Percentiles rank a stretch among this genome's conserved stretches.
Conservation (phyloP, 2,888 invertebrate species). For the Temnothorax ravouxi region DNA sequence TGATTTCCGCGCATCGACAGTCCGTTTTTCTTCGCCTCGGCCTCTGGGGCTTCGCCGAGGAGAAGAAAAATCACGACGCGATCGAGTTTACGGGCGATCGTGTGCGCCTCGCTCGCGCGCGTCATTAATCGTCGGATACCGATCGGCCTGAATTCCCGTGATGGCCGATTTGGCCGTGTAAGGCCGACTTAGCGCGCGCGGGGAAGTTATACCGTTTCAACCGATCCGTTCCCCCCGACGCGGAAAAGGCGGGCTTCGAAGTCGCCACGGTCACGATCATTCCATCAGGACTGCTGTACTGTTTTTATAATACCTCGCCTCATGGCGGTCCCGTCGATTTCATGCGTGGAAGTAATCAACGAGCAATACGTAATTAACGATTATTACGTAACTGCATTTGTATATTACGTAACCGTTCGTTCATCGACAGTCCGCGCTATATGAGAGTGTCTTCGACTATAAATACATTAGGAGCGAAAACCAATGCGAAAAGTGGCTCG, state of each 20-base stretch:
- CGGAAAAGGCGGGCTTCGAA: slow-evolving; percentile 10
- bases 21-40: slow-evolving; percentile 23
- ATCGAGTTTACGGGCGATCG: not conserved
- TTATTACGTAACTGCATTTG: slow-evolving; percentile 31
- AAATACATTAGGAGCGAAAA: not conserved
- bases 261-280: slow-evolving; percentile 49
- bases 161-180: slow-evolving; percentile 29
- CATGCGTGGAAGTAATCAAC: slow-evolving; percentile 53
- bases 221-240: slow-evolving; percentile 1
- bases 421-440: not conserved
- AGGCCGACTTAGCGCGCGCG: not conserved
- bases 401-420: not conserved
- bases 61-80: not conserved
- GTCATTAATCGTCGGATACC: slow-evolving; percentile 11
- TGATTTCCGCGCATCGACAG: slow-evolving; percentile 55
- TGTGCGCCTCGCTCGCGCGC: not conserved
- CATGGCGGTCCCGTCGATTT: slow-evolving; percentile 16
- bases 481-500: not conserved
- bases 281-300: slow-evolving; percentile 20
- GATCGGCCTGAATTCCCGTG: slow-evolving; percentile 33
- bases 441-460: not conserved
- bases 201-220: slow-evolving; percentile 7
- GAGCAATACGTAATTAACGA: slow-evolving; percentile 42
- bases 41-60: not conserved
- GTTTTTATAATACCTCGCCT: slow-evolving; percentile 10